Evolutionary conservation across 2,113 vertebrate genomes (phyloP).

Genomic region (Spermophilus dauricus): DNA sequence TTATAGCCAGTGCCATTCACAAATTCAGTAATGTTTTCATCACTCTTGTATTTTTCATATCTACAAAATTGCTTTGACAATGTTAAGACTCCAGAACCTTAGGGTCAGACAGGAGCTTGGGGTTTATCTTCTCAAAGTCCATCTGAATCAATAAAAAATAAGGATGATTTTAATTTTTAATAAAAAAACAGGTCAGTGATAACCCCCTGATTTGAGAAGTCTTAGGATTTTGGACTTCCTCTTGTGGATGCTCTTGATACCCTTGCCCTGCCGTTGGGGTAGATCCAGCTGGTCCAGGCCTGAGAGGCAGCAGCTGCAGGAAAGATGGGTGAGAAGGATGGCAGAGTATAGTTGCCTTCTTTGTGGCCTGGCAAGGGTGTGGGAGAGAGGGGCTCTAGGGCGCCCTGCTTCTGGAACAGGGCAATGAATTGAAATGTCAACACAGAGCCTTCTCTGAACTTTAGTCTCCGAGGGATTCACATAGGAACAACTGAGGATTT

Average conservation of each 20-base stretch:
- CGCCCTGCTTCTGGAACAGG: slow-evolving; percentile 23
- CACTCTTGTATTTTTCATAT: neutral
- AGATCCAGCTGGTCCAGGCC: neutral
- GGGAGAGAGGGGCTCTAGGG: neutral
- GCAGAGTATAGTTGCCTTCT: neutral
- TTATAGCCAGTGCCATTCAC: neutral
- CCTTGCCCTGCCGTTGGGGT: neutral
- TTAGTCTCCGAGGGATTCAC: neutral
- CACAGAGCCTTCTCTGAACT: slow-evolving; percentile 43
- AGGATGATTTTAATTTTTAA: neutral
- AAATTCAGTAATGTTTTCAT: neutral
- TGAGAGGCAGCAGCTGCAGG: slow-evolving; percentile 51
- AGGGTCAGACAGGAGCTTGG: neutral
- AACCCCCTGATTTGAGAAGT: neutral
- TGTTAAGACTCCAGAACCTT: neutral
- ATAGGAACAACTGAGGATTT: slow-evolving; percentile 76
- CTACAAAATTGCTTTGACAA: neutral
- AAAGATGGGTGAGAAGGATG: neutral
- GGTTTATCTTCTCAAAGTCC: neutral
- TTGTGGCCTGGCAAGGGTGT: neutral
- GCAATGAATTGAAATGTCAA: slow-evolving; percentile 68
- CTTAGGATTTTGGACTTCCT: neutral
- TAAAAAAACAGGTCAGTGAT: neutral
- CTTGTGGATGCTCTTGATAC: neutral
- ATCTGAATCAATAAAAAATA: neutral